These are phyloP conservation scores for Melinopterus prodromus DNA, from an alignment of 2,888 invertebrate species.

Conservation along the genomic window DNA sequence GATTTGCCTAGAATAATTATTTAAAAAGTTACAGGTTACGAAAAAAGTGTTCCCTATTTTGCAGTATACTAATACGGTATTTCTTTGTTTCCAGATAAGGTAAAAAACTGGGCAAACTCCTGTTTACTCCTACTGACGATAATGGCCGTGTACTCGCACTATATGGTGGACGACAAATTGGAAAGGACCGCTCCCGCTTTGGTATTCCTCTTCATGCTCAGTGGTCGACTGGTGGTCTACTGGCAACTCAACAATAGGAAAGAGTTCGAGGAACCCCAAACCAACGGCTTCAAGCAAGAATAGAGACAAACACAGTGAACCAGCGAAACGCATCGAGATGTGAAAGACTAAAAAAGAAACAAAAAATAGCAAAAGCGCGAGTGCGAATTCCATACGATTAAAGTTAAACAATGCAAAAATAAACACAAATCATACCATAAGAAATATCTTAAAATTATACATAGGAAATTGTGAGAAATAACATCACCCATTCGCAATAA, in stretches of 20 bases:
- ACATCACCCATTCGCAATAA: not conserved
- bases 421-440: not conserved
- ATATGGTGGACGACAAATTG: constrained; percentile 91
- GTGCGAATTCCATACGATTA: constrained; percentile 5
- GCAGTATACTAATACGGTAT: no score
- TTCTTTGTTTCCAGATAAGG: constrained; percentile 73
- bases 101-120: constrained; percentile 90
- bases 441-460: not conserved
- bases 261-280: constrained; percentile 52
- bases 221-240: constrained; percentile 87
- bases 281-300: constrained; percentile 58
- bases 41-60: no score
- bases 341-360: not conserved
- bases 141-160: constrained; percentile 91
- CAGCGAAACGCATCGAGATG: not conserved
- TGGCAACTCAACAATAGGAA: constrained; percentile 68
- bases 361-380: not conserved
- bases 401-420: not conserved
- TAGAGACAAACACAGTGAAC: constrained; percentile 43
- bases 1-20: no score
- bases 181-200: constrained; percentile 90
- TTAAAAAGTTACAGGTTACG: no score
- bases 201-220: constrained; percentile 92
- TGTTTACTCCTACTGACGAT: constrained; percentile 84
- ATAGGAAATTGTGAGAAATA: not conserved